Conservation (phyloP, 1,140 invertebrate species). For the Pinna nobilis region DNA sequence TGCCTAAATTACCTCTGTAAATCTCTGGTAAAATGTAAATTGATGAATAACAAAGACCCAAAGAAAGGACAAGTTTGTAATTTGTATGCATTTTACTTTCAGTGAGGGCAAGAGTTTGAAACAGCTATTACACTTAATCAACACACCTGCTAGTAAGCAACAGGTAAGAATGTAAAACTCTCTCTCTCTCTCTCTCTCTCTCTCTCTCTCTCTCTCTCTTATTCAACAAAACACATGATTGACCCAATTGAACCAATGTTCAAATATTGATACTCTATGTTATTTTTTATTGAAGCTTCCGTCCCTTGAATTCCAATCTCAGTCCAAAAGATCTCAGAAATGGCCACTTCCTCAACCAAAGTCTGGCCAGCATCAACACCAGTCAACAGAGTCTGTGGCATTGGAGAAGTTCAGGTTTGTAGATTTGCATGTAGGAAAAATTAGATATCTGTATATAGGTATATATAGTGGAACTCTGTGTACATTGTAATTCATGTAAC, state of each 20-base stretch:
- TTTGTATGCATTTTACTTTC: too few species aligned
- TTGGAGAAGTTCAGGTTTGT: conserved; percentile 68
- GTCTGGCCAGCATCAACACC: conserved; percentile 51
- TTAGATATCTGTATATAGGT: neutral
- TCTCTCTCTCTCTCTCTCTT: neutral
- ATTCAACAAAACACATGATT: neutral
- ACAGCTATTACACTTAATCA: conserved; percentile 55
- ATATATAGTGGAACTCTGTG: neutral
- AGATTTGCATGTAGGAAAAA: neutral
- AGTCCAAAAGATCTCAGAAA: conserved; percentile 18
- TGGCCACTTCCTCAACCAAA: conserved; percentile 52
- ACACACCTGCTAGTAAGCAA: conserved; percentile 57
- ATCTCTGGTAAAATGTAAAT: neutral
- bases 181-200: conserved; percentile 20
- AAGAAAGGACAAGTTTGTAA: too few species aligned
- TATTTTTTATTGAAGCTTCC: conserved; percentile 50
- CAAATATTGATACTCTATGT: neutral
- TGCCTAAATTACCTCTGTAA: neutral
- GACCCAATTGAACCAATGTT: neutral
- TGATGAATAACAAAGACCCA: too few species aligned
- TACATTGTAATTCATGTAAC: neutral
- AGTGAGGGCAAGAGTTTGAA: conserved; percentile 59
- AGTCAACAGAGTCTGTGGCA: conserved; percentile 58
- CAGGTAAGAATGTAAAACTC: conserved; percentile 20
- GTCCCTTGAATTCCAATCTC: conserved; percentile 48